Evolutionary conservation across 2,113 vertebrate genomes (phyloP).

Genomic region (Sitta europaea): DNA sequence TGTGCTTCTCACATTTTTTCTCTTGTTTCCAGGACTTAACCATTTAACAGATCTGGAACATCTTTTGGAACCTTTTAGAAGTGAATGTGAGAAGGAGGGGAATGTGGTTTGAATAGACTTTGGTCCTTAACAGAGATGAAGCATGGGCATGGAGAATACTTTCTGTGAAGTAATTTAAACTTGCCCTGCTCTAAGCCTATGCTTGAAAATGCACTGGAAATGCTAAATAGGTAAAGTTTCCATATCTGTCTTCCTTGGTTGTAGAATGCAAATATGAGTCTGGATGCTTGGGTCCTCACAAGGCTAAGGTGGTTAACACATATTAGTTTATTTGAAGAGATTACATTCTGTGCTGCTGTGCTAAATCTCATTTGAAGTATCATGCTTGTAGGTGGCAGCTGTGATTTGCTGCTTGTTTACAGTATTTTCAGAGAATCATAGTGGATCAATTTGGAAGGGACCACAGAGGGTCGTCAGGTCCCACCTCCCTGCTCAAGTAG

Average conservation of each 20-base stretch:
- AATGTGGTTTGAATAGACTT: neutral
- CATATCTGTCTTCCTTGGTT: neutral
- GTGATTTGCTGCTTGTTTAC: neutral
- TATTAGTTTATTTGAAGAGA: neutral
- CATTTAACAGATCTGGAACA: neutral
- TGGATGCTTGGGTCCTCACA: neutral
- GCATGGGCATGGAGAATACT: accelerated
- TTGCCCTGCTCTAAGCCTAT: neutral
- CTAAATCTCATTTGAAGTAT: neutral
- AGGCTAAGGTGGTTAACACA: neutral
- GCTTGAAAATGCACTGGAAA: neutral
- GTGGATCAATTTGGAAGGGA: neutral
- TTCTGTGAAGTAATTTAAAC: neutral
- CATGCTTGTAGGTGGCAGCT: neutral
- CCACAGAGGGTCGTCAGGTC: accelerated
- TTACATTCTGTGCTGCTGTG: neutral
- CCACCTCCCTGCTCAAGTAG: neutral
- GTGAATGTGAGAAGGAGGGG: neutral
- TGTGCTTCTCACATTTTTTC: neutral
- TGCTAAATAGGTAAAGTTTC: neutral
- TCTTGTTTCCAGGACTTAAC: neutral
- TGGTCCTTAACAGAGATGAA: neutral
- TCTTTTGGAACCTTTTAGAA: neutral
- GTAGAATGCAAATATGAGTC: neutral
- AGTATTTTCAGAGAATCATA: neutral